Percentiles rank a stretch among this genome's conserved stretches.
Conservation (phyloP, 2,797 vertebrate species). For the Acanthopagrus latus region DNA sequence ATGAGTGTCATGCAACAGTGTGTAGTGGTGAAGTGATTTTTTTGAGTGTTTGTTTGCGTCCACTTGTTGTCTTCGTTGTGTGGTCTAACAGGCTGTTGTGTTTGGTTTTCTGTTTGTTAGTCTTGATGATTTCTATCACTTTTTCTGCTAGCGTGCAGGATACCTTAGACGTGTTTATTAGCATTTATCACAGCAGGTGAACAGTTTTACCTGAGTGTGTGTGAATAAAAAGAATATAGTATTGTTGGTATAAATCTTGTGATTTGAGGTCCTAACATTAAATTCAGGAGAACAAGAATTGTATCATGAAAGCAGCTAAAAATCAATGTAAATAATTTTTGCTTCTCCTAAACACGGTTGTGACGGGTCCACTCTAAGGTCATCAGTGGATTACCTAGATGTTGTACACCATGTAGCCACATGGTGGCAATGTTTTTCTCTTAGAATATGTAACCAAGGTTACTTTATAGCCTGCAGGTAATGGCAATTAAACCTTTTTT, state of each 20-base stretch:
- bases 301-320: conserved; percentile 44
- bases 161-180: conserved; percentile 25
- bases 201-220: conserved; percentile 33
- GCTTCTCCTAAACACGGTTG: conserved; percentile 30
- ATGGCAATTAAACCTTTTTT: conserved; percentile 44
- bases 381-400: conserved; percentile 41
- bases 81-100: conserved; percentile 34
- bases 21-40: conserved; percentile 63
- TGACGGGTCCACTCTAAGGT: conserved; percentile 41
- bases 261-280: conserved; percentile 41
- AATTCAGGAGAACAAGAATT: conserved; percentile 51
- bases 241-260: conserved; percentile 32
- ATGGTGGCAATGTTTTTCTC: conserved; percentile 72
- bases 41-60: conserved; percentile 45
- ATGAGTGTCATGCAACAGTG: conserved; percentile 48
- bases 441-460: conserved; percentile 41
- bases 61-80: conserved; percentile 39
- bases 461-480: conserved; percentile 47
- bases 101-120: conserved; percentile 45
- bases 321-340: conserved; percentile 38
- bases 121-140: conserved; percentile 35
- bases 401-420: conserved; percentile 56
- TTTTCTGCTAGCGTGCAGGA: conserved; percentile 45
- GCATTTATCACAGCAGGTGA: conserved; percentile 39
- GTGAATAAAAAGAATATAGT: conserved; percentile 1